Percentiles rank a stretch among this genome's conserved stretches.
phyloP scores from a whole-genome alignment of 2,888 invertebrate species.

The Rotaria sp. region DNA sequence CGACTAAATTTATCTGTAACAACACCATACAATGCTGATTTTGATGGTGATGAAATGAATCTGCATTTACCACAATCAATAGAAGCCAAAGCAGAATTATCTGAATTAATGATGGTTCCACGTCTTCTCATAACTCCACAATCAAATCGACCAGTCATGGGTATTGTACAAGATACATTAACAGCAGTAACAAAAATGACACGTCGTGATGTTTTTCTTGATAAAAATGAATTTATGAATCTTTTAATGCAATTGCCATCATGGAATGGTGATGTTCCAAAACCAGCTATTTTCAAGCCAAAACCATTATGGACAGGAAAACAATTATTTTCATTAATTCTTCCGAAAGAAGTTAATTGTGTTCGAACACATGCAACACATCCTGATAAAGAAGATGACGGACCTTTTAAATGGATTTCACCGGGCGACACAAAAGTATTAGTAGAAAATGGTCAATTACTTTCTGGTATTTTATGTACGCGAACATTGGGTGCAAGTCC shows the following conservation, averaged over 20 bases:
- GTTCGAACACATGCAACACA: conserved; percentile 93
- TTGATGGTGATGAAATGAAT: conserved; percentile 99
- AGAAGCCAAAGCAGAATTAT: conserved; percentile 94
- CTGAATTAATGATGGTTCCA: conserved; percentile 91
- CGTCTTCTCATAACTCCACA: conserved; percentile 97
- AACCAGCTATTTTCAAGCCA: conserved; percentile 90
- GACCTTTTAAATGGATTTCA: conserved; percentile 97
- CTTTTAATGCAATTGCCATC: conserved; percentile 93
- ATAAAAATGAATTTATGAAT: conserved; percentile 95
- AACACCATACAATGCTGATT: conserved; percentile 99
- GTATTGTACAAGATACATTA: conserved; percentile 94
- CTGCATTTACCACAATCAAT: conserved; percentile 95
- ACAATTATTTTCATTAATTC: conserved; percentile 91
- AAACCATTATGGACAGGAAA: conserved; percentile 92
- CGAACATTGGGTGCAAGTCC: conserved; percentile 91
- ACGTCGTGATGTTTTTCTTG: conserved; percentile 91
- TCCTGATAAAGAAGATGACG: conserved; percentile 96
- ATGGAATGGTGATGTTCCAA: conserved; percentile 98
- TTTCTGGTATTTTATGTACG: conserved; percentile 96
- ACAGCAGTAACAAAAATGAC: conserved; percentile 99
- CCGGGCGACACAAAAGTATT: conserved; percentile 97
- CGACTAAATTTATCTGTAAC: conserved; percentile 96
- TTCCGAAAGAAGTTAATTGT: conserved; percentile 92
- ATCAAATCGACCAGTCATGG: conserved; percentile 98
- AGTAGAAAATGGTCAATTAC: conserved; percentile 92